Conservation (phyloP, 2,888 invertebrate genomes). For the Drosophila demipolita region DNA sequence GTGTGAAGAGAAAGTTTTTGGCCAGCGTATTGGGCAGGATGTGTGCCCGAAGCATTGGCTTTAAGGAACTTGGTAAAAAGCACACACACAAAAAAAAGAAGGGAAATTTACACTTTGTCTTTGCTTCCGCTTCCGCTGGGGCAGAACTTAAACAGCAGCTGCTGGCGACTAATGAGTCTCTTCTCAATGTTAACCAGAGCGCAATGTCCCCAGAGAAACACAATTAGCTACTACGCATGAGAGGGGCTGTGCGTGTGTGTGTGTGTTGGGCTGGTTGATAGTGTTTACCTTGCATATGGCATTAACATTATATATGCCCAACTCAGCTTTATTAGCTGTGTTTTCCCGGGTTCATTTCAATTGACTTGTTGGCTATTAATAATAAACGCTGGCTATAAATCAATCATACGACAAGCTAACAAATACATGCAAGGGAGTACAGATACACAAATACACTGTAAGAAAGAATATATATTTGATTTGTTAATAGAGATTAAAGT, state of each 20-base stretch:
- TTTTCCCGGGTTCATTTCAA: conserved; percentile 42
- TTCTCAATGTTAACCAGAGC: conserved; percentile 35
- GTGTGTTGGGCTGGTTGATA: not conserved
- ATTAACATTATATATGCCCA: conserved; percentile 49
- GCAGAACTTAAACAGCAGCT: conserved; percentile 45
- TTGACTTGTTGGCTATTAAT: conserved; percentile 61
- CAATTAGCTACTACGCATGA: conserved; percentile 35
- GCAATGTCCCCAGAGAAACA: conserved; percentile 45
- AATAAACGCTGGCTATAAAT: conserved; percentile 64
- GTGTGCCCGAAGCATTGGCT: conserved; percentile 37
- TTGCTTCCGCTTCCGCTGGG: conserved; percentile 57
- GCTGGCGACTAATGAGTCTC: conserved; percentile 52
- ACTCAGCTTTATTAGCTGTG: not conserved
- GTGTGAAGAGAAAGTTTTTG: conserved; percentile 39
- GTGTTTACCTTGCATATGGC: conserved; percentile 8
- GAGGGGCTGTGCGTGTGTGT: not conserved
- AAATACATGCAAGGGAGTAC: conserved; percentile 15
- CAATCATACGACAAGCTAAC: conserved; percentile 75
- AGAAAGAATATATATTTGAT: not conserved
- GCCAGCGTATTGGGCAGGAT: conserved; percentile 37
- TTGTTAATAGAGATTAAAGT: not conserved
- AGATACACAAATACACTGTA: conserved; percentile 15
- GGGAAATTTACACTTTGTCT: conserved; percentile 76
- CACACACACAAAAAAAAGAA: conserved; percentile 30
- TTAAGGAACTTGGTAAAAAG: conserved; percentile 52